These are phyloP conservation scores for Menura novaehollandiae DNA, from an alignment of 2,113 vertebrate genomes.

Conservation along the genomic window DNA sequence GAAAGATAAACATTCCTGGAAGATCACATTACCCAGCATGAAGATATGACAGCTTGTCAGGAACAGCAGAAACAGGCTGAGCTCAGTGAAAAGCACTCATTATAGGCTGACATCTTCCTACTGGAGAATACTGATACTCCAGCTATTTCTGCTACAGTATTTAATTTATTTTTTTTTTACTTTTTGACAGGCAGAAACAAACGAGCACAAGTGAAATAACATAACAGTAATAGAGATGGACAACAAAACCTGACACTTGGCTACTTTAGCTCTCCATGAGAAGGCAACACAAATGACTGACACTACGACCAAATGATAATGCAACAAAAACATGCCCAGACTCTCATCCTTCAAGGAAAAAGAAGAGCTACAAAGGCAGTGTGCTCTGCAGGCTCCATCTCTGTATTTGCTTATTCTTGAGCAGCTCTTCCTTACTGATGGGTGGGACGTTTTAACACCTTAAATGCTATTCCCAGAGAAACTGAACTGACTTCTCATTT, in stretches of 20 bases:
- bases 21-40: neutral
- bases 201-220: conserved; percentile 1
- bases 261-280: neutral
- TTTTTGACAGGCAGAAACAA: conserved; percentile 2
- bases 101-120: neutral
- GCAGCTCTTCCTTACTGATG: neutral
- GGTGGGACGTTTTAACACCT: conserved; percentile 29
- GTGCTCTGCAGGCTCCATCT: neutral
- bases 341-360: neutral
- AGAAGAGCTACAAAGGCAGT: neutral
- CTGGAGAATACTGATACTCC: neutral
- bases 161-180: neutral
- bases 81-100: neutral
- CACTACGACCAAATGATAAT: rapidly evolving
- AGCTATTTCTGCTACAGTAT: neutral
- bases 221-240: neutral
- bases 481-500: neutral
- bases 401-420: neutral
- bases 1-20: neutral
- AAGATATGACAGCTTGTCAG: neutral
- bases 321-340: neutral
- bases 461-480: conserved; percentile 62
- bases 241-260: neutral
- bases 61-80: neutral
- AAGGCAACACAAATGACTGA: neutral